Percentiles rank a stretch among this genome's conserved stretches.
These are phyloP conservation scores for Marcusenius ussheri DNA, from an alignment of 2,113 vertebrate genomes.

Conservation along the genomic window DNA sequence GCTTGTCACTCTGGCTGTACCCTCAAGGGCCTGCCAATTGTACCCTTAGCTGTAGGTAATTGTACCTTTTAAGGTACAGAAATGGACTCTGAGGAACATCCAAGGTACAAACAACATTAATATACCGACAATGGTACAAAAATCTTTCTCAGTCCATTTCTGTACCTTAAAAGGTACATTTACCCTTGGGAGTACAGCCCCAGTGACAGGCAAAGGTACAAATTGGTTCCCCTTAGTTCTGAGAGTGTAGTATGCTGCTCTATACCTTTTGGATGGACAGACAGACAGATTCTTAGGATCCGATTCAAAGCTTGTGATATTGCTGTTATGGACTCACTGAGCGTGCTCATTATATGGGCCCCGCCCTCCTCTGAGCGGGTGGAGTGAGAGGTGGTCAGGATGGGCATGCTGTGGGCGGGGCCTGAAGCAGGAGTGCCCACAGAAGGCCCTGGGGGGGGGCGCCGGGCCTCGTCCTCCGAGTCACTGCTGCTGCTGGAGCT, in stretches of 20 bases:
- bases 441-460: slow-evolving; percentile 32
- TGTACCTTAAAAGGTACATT: too few relatives aligned
- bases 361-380: slow-evolving; percentile 61
- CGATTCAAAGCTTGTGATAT: not conserved
- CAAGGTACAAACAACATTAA: too few relatives aligned
- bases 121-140: too few relatives aligned
- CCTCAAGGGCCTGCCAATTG: too few relatives aligned
- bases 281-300: not conserved
- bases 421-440: slow-evolving; percentile 39
- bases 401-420: slow-evolving; percentile 55
- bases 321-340: slow-evolving; percentile 70
- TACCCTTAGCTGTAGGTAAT: too few relatives aligned
- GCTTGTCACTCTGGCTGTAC: too few relatives aligned
- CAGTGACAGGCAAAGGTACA: too few relatives aligned
- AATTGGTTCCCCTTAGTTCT: too few relatives aligned
- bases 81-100: too few relatives aligned
- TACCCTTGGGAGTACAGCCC: too few relatives aligned
- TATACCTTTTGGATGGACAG: not conserved
- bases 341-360: slow-evolving; percentile 78
- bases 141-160: too few relatives aligned
- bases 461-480: slow-evolving; percentile 67
- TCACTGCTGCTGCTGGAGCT: slow-evolving; percentile 65
- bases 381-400: slow-evolving; percentile 48
- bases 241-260: not conserved
- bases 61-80: too few relatives aligned